Percentiles rank a stretch among this genome's conserved stretches.
Evolutionary conservation across 35 echinoderm and acorn worm species (phyloP).

Genomic region (Apostichopus japonicus): DNA sequence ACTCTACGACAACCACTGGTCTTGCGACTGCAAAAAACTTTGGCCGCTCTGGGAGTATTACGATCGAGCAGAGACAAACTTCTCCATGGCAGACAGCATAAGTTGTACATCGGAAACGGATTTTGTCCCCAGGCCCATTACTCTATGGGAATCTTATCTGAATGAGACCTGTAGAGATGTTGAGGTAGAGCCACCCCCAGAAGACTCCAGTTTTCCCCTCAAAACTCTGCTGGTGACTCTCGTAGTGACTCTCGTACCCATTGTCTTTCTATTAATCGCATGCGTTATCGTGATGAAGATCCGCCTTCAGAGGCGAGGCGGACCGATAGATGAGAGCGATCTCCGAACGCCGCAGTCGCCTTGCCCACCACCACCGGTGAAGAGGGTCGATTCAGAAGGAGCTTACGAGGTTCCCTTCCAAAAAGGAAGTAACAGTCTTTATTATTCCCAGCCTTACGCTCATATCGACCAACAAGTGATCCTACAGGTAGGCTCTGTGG

Average conservation of each 20-base stretch:
- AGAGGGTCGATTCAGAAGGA: neutral
- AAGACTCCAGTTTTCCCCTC: neutral
- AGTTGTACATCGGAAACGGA: neutral
- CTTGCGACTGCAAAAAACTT: constrained; percentile 31
- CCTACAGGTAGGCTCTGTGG: neutral
- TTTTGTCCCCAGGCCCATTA: neutral
- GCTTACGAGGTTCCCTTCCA: neutral
- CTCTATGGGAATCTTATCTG: neutral
- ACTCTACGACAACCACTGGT: constrained; percentile 51
- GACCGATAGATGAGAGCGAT: neutral
- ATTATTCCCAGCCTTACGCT: constrained; percentile 28
- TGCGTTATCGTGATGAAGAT: neutral
- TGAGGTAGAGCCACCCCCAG: neutral
- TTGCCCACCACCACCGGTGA: neutral
- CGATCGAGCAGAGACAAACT: neutral
- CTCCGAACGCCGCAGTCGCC: neutral
- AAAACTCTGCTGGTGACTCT: neutral
- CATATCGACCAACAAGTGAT: constrained; percentile 33
- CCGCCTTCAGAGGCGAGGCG: neutral
- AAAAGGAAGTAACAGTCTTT: neutral
- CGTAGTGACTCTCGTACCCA: neutral
- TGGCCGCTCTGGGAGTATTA: constrained; percentile 1
- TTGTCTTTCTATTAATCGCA: neutral
- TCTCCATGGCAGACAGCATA: neutral
- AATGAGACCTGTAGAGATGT: neutral